Conservation (phyloP, 2,113 vertebrate genomes). For the Anoplopoma fimbria region DNA sequence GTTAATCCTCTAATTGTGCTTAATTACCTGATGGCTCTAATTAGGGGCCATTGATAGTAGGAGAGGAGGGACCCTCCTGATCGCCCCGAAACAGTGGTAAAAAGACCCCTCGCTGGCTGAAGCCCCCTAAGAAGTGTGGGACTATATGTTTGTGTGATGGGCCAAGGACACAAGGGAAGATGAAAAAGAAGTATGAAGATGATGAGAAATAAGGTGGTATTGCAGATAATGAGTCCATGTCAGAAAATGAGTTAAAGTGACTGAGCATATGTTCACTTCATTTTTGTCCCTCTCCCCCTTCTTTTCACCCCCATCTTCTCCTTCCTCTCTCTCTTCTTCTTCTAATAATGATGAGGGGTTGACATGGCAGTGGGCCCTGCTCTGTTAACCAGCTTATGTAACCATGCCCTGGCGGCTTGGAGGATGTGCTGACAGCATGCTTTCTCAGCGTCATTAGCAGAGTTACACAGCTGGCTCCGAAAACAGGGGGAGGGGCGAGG, state of each 20-base stretch:
- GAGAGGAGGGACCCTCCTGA: slow-evolving; percentile 25
- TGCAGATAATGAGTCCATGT: slow-evolving; percentile 1
- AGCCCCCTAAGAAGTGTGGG: not conserved
- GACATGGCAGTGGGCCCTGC: slow-evolving; percentile 78
- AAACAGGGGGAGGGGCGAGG: slow-evolving; percentile 47
- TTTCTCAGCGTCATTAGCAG: slow-evolving; percentile 81
- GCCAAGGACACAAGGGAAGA: not conserved
- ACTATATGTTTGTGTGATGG: not conserved
- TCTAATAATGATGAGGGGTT: slow-evolving; percentile 70
- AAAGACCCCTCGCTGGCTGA: slow-evolving; percentile 19
- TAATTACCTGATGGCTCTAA: slow-evolving; percentile 71
- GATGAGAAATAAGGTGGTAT: slow-evolving; percentile 8
- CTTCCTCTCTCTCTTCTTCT: slow-evolving; percentile 3
- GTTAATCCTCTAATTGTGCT: slow-evolving; percentile 71
- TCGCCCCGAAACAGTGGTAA: slow-evolving; percentile 3
- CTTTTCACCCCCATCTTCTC: slow-evolving; percentile 12
- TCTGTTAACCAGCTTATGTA: slow-evolving; percentile 82
- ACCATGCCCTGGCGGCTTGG: slow-evolving; percentile 72
- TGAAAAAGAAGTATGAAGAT: not conserved
- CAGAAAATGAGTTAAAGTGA: not conserved
- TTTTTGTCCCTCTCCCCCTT: slow-evolving; percentile 20
- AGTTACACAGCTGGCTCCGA: slow-evolving; percentile 78
- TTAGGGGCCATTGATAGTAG: slow-evolving; percentile 47
- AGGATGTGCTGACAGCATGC: slow-evolving; percentile 80
- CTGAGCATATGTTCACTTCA: slow-evolving; percentile 40